Evolutionary conservation across 2,113 vertebrate genomes (phyloP).

Genomic region (Arizona elegans): DNA sequence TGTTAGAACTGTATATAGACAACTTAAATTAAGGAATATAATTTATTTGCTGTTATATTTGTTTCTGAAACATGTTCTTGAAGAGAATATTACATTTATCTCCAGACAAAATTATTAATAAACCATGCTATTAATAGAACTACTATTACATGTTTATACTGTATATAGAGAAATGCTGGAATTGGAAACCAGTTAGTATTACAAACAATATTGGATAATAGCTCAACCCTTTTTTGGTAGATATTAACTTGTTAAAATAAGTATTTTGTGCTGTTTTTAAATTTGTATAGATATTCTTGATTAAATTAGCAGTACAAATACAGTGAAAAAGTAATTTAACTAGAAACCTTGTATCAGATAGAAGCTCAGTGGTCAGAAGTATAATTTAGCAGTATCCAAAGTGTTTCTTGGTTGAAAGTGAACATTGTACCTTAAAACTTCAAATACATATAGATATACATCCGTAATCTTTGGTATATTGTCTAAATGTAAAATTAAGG

Average conservation of each 20-base stretch:
- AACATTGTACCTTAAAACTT: not conserved
- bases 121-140: not conserved
- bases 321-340: not conserved
- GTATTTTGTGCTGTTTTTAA: not conserved
- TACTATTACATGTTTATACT: not conserved
- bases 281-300: not conserved
- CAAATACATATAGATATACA: too few species aligned
- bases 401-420: not conserved
- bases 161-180: not conserved
- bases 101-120: not conserved
- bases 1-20: not conserved
- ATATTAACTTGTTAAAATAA: not conserved
- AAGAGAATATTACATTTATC: not conserved
- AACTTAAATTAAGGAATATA: not conserved
- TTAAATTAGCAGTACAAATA: not conserved
- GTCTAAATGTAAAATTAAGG: not conserved
- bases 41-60: not conserved
- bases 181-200: not conserved
- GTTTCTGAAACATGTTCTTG: not conserved
- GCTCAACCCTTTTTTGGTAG: not conserved
- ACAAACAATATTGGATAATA: not conserved
- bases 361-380: not conserved
- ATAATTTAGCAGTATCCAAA: too few species aligned
- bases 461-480: not conserved
- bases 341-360: not conserved